Evolutionary conservation across 2,797 vertebrate genomes (phyloP).

Genomic region (Malacoctenus gilli): DNA sequence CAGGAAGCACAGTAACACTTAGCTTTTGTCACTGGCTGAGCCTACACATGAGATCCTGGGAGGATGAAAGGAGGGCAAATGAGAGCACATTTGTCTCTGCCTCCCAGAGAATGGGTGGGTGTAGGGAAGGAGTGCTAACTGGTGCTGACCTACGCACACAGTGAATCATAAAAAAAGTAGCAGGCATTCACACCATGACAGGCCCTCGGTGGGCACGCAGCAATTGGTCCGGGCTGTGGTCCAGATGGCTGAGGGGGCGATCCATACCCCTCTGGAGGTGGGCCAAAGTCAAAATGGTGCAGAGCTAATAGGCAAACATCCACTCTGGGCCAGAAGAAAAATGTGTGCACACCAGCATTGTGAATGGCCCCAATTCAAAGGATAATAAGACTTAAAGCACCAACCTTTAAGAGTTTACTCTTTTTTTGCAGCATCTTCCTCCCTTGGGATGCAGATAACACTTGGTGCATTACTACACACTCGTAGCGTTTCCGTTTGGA

Average conservation of each 20-base stretch:
- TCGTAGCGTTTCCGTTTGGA: too few species aligned
- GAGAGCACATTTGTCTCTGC: background rate
- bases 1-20: too few species aligned
- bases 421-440: background rate
- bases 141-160: constrained; percentile 50
- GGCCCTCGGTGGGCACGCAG: constrained; percentile 25
- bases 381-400: background rate
- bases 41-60: background rate
- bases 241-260: constrained; percentile 45
- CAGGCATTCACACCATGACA: constrained; percentile 34
- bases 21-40: background rate
- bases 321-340: constrained; percentile 4
- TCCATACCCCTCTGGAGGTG: constrained; percentile 48
- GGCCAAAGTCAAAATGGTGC: constrained; percentile 47
- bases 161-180: constrained; percentile 40
- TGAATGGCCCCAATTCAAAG: constrained; percentile 22
- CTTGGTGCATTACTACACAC: too few species aligned
- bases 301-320: constrained; percentile 41
- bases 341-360: constrained; percentile 1
- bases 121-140: constrained; percentile 23
- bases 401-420: background rate
- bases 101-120: background rate
- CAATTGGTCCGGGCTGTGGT: constrained; percentile 55
- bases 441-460: background rate
- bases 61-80: background rate